Evolutionary conservation across 2,113 vertebrate species (phyloP).

Genomic region (Crotophaga sulcirostris): DNA sequence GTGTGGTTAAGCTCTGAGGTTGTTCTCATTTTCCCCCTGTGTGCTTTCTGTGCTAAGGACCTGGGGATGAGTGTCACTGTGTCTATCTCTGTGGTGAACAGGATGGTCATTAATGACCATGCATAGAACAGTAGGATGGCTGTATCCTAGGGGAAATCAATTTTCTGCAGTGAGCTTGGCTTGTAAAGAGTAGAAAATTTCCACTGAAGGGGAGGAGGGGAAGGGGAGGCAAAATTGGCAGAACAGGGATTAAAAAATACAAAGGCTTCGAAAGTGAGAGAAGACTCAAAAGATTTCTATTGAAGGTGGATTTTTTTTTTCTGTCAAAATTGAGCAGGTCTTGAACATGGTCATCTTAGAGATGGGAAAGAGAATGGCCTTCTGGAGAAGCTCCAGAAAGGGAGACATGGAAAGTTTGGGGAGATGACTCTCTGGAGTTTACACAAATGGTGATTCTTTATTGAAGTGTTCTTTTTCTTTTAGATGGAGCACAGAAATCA

Average conservation of each 20-base stretch:
- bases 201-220: neutral
- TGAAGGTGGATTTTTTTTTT: neutral
- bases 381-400: neutral
- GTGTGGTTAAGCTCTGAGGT: neutral
- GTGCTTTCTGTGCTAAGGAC: neutral
- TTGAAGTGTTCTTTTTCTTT: neutral
- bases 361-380: neutral
- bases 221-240: neutral
- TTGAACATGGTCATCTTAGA: neutral
- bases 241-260: constrained; percentile 29
- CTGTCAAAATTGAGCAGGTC: neutral
- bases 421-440: neutral
- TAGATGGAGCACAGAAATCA: neutral
- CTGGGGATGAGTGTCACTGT: neutral
- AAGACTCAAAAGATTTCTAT: neutral
- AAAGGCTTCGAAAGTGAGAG: constrained; percentile 17
- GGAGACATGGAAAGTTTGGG: neutral
- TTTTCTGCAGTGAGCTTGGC: constrained; percentile 26
- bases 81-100: constrained; percentile 33
- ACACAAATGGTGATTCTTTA: neutral
- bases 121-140: constrained; percentile 40
- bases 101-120: constrained; percentile 50
- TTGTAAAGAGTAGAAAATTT: constrained; percentile 56
- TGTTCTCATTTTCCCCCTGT: neutral
- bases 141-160: constrained; percentile 65